Conservation (phyloP, 2,797 vertebrate genomes). For the Champsocephalus esox region DNA sequence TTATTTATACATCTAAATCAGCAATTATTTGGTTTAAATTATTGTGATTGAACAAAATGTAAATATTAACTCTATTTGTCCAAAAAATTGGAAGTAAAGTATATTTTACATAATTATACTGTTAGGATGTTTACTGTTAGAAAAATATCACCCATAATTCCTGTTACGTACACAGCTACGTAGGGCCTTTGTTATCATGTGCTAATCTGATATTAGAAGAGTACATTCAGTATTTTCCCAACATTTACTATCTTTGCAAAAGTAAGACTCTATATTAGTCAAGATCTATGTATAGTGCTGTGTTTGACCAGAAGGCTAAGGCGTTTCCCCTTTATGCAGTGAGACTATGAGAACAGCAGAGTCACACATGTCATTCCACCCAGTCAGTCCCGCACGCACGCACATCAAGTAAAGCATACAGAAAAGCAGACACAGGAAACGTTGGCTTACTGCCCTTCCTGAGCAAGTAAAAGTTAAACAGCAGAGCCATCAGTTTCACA, state of each 20-base stretch:
- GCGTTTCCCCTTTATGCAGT: constrained; percentile 49
- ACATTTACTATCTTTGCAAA: neutral
- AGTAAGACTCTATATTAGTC: constrained; percentile 8
- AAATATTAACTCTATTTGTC: too few relatives aligned
- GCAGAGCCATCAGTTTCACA: constrained; percentile 23
- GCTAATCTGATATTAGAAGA: too few relatives aligned
- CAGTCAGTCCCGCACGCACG: constrained; percentile 31
- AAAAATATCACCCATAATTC: too few relatives aligned
- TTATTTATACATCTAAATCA: too few relatives aligned
- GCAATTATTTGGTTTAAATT: too few relatives aligned
- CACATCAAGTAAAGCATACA: neutral
- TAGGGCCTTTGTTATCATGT: too few relatives aligned
- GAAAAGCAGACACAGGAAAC: constrained; percentile 47
- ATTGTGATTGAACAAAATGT: too few relatives aligned
- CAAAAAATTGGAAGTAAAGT: too few relatives aligned
- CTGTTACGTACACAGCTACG: too few relatives aligned
- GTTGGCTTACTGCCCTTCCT: constrained; percentile 39
- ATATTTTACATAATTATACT: neutral
- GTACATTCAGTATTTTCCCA: too few relatives aligned
- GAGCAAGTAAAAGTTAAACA: constrained; percentile 18
- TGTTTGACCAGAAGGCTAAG: constrained; percentile 25
- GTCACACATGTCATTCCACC: constrained; percentile 41
- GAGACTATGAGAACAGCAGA: constrained; percentile 1
- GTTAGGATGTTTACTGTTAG: constrained; percentile 1
- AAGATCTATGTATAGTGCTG: constrained; percentile 17